Base-by-base conservation (phyloP, 1,140 invertebrate genomes). In the Nasonia giraulti region DNA sequence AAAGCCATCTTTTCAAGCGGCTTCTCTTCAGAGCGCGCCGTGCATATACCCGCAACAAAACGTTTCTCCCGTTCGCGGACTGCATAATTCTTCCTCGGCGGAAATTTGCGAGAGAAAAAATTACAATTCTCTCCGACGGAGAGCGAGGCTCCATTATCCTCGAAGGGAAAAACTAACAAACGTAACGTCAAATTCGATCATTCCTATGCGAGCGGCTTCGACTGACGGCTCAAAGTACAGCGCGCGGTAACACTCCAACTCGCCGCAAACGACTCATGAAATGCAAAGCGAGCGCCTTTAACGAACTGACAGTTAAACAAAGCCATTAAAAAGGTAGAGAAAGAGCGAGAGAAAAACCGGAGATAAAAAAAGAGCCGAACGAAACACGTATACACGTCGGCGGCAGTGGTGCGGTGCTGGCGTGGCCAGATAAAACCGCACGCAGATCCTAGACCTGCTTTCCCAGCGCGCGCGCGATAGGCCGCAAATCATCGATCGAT, bases 401-500 rank as follows among this genome's bases (percentile, higher is more conserved):
- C n/a, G 20, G 14, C 14, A n/a, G 33, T 37, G 5, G 33, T 37
- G 55, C 20, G 20, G 55, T n/a, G 55, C 6, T 44, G 55, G 2
- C 0, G 55, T 5, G 20, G 17, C 20, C 55, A 62, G 55, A 62
- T 62, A 62, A 62, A 31, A 82, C 69, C 27, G 12, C 44, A 73
- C 8, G n/a, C n/a, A 27, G 44, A 73, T 55, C 69, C 23, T 73
- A 81, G 23, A 50, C 23, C 69, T 31, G 69, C 14, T 74, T 82
- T 76, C 44, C 23, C 23, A 31, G 14, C 7, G 47, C 23, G 27
- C 50, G 11, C 27, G 23, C 77, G 74, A 83, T 77, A 75, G 31
- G 69, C 68, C 69, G 83, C 71, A 68, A 85, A 85, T 85, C 83
- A 85, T 75, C 78, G 47, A 80, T 84, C 71, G 20, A 47, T 83